Evolutionary conservation across 2,888 invertebrate genomes (phyloP).

Genomic region (Euplexia lucipara): DNA sequence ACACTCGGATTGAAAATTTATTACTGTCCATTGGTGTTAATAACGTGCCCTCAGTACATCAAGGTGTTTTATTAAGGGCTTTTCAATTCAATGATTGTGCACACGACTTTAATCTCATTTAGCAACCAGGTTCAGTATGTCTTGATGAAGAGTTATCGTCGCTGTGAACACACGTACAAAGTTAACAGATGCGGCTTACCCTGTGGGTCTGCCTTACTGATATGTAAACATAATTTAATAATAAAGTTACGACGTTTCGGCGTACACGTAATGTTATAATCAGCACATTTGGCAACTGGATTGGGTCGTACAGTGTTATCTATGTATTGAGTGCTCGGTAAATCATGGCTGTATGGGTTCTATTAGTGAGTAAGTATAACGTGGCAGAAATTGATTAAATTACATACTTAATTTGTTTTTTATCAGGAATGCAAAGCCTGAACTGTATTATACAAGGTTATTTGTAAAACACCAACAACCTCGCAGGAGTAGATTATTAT

Average conservation of each 20-base stretch:
- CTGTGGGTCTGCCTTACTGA: background rate
- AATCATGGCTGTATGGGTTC: slow-evolving; percentile 1
- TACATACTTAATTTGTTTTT: background rate
- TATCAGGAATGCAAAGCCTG: no score
- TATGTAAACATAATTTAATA: slow-evolving; percentile 23
- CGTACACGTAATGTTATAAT: background rate
- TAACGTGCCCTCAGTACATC: slow-evolving; percentile 69
- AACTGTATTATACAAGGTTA: no score
- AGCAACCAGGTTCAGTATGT: background rate
- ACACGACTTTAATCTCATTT: slow-evolving; percentile 33
- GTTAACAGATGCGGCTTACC: slow-evolving; percentile 3
- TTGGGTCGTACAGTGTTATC: background rate
- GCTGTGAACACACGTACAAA: background rate
- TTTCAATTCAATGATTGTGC: slow-evolving; percentile 37
- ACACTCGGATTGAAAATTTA: slow-evolving; percentile 79
- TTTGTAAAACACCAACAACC: no score
- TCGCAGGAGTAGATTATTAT: no score
- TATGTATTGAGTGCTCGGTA: slow-evolving; percentile 1
- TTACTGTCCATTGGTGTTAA: slow-evolving; percentile 76
- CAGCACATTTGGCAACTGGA: slow-evolving; percentile 15
- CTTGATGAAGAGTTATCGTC: slow-evolving; percentile 13
- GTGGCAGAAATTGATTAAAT: slow-evolving; percentile 1
- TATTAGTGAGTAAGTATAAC: background rate
- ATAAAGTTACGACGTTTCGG: slow-evolving; percentile 19
- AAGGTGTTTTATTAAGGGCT: slow-evolving; percentile 65